These are phyloP conservation scores for Parambassis ranga DNA, from an alignment of 2,797 vertebrate species.

Conservation along the genomic window DNA sequence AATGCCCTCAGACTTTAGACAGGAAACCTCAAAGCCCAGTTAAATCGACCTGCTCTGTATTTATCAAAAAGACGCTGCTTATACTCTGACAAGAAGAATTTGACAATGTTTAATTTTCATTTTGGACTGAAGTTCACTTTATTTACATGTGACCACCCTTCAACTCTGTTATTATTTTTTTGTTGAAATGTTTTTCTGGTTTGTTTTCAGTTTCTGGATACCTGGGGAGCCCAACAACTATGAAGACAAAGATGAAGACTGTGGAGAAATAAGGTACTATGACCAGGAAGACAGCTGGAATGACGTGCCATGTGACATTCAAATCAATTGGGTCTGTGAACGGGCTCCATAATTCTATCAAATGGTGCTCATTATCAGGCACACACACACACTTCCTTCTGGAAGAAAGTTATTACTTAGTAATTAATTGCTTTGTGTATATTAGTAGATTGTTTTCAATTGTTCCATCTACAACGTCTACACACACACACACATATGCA, in stretches of 20 bases:
- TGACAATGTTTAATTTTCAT: neutral
- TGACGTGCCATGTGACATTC: neutral
- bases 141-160: neutral
- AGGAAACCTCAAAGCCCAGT: no score
- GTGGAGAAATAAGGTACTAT: fast-evolving
- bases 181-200: neutral
- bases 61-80: no score
- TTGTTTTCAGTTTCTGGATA: constrained; percentile 32
- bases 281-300: neutral
- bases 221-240: neutral
- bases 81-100: no score
- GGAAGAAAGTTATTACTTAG: no score
- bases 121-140: neutral
- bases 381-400: no score
- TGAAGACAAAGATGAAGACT: neutral
- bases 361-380: no score
- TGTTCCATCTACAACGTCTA: no score
- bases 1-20: no score
- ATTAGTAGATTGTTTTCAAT: no score
- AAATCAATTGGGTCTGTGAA: constrained; percentile 36
- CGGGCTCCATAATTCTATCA: neutral
- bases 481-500: no score
- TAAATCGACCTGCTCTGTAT: no score
- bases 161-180: neutral
- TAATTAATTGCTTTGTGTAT: no score